Base-by-base conservation (phyloP, 2,113 vertebrate genomes). In the Notothenia coriiceps region DNA sequence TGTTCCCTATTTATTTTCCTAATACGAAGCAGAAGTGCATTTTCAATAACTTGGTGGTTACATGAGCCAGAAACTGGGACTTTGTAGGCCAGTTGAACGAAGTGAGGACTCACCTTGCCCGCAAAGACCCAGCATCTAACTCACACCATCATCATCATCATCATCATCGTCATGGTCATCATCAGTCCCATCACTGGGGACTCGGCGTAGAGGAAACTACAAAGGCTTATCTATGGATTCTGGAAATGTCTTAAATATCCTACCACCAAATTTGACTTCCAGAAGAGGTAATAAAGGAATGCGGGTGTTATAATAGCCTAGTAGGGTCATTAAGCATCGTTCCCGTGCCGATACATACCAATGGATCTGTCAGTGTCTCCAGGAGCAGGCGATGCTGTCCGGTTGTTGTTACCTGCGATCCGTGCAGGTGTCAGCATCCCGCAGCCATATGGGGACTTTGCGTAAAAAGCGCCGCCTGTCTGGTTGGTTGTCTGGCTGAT, bases 1-100 rank as follows among this genome's bases (percentile, higher is more conserved):
- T 83, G 40, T 22, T 64, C 29, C 18, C 14, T 7, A 0, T 50
- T 56, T 49, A 5, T 64, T 50, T 50, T 54, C 22, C 50, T 4
- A 55, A 56, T 13, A 29, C 11, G 52, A 4, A 52, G 35, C 74
- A 62, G 64, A 57, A 40, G 22, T 64, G 56, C 14, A 12, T 18
- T 65, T 49, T 29, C 44, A 69, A 20, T 33, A 65, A 84, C 49
- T 79, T 74, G 91, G 55, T 64, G 93, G 85, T 94, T 85, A 92
- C 86, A 94, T 96, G 95, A 90, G 95, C 95, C 96, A 96, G 95
- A 96, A 94, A 98, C 97, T 98, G 97, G 97, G 97, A 98, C 97
- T 98, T 98, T 98, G 97, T 97, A 98, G 97, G 97, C 97, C 97
- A 98, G 97, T 98, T 98, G 97, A 95, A 92, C 89, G 94, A 94